These are phyloP conservation scores for Diarsia brunnea DNA, from an alignment of 2,888 invertebrate genomes.

Conservation along the genomic window DNA sequence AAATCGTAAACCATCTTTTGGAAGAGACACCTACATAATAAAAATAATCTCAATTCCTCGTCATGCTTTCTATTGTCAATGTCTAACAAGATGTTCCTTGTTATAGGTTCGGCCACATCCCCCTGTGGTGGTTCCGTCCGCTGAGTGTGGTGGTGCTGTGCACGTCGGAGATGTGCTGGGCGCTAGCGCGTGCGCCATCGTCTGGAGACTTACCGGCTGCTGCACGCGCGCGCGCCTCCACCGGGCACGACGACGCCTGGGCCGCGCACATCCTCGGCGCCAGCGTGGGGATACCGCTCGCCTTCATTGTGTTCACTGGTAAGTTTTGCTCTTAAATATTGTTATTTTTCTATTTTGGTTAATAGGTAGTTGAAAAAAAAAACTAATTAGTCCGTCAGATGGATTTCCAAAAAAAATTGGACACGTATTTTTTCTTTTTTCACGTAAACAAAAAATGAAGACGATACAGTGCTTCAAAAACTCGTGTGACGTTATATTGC, in stretches of 20 bases:
- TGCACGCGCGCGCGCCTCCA: slow-evolving; percentile 60
- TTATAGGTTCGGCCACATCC: slow-evolving; percentile 84
- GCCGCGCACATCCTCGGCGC: slow-evolving; percentile 94
- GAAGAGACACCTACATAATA: neutral
- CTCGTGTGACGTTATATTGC: no score
- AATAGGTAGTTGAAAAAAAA: no score
- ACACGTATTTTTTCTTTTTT: no score
- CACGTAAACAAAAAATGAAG: no score
- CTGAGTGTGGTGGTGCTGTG: slow-evolving; percentile 92
- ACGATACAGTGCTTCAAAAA: no score
- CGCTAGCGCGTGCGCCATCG: slow-evolving; percentile 71
- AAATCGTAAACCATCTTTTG: neutral
- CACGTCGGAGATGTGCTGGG: slow-evolving; percentile 91
- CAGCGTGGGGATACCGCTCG: slow-evolving; percentile 92
- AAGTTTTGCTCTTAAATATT: slow-evolving; percentile 24
- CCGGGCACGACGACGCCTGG: slow-evolving; percentile 92
- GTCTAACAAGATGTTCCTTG: neutral
- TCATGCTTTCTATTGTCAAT: neutral
- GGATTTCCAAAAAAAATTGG: no score
- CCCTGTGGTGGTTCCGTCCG: slow-evolving; percentile 90
- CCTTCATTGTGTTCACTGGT: slow-evolving; percentile 91
- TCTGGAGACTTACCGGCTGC: slow-evolving; percentile 49
- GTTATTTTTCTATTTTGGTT: no score
- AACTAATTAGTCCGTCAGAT: no score
- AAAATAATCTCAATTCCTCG: neutral